phyloP scores from a whole-genome alignment of 2,797 vertebrate genomes.

The Sebastiscus tertius region DNA sequence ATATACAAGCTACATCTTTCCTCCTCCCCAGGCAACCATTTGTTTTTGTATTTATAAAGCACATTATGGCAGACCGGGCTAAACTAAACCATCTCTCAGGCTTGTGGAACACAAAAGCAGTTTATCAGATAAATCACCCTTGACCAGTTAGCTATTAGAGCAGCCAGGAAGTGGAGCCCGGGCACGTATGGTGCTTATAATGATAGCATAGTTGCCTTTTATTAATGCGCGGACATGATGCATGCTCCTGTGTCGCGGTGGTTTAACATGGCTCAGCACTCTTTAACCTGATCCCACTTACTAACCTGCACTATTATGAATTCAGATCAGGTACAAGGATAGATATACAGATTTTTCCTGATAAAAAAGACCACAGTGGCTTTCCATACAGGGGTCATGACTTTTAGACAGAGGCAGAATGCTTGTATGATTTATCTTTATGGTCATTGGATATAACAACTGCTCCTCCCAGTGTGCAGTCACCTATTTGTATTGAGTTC shows the following conservation, averaged over 20 bases:
- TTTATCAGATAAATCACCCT: slow-evolving; percentile 84
- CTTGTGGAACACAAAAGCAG: slow-evolving; percentile 80
- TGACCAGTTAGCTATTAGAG: slow-evolving; percentile 84
- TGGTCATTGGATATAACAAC: neutral
- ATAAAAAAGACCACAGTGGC: slow-evolving; percentile 41
- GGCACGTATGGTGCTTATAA: slow-evolving; percentile 81
- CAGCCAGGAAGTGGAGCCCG: slow-evolving; percentile 72
- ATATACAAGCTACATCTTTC: slow-evolving; percentile 76
- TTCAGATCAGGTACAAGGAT: slow-evolving; percentile 76
- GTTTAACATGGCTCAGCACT: slow-evolving; percentile 81
- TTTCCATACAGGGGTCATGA: slow-evolving; percentile 49
- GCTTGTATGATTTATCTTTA: neutral
- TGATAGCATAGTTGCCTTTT: slow-evolving; percentile 76
- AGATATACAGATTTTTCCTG: slow-evolving; percentile 67
- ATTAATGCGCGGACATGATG: slow-evolving; percentile 84
- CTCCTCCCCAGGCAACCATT: slow-evolving; percentile 78
- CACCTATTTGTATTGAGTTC: neutral
- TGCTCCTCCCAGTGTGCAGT: neutral
- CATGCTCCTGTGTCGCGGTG: slow-evolving; percentile 66
- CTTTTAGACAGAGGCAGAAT: slow-evolving; percentile 7
- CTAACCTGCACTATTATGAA: slow-evolving; percentile 74
- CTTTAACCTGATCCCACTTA: slow-evolving; percentile 74
- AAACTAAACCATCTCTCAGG: slow-evolving; percentile 78
- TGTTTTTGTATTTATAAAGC: slow-evolving; percentile 84
- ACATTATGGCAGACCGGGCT: slow-evolving; percentile 74